Percentiles rank a stretch among this genome's conserved stretches.
Evolutionary conservation across 2,113 vertebrate genomes (phyloP).

Genomic region (Himantopus leucocephalus): DNA sequence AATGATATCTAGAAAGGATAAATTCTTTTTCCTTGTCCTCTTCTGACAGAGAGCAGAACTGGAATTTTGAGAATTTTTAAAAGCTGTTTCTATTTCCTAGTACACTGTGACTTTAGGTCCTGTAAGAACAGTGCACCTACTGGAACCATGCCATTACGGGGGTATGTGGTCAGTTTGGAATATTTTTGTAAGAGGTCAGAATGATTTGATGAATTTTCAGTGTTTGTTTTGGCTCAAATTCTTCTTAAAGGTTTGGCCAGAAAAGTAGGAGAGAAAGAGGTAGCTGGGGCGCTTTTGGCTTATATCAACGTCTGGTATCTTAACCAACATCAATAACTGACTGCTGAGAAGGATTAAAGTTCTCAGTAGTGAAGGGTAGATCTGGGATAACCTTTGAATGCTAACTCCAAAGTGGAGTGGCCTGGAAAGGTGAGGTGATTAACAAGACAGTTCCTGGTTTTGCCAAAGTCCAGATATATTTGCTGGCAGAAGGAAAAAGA

Average conservation of each 20-base stretch:
- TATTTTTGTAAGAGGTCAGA: not conserved
- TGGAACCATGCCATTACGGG: not conserved
- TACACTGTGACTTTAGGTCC: not conserved
- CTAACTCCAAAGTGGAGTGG: not conserved
- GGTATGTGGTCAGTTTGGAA: not conserved
- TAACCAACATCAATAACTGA: not conserved
- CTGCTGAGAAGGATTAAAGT: not conserved
- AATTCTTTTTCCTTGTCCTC: not conserved
- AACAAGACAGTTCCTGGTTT: not conserved
- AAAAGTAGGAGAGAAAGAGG: not conserved
- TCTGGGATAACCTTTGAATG: not conserved
- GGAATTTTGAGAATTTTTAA: not conserved
- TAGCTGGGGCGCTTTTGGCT: not conserved
- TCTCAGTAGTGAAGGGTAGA: not conserved
- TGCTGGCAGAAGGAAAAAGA: not conserved
- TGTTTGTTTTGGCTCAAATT: not conserved
- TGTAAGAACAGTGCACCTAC: not conserved
- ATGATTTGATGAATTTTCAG: not conserved
- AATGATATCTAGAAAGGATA: not conserved
- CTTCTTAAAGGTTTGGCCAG: not conserved
- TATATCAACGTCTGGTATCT: not conserved
- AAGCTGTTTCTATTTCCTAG: not conserved
- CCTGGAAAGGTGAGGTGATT: not conserved
- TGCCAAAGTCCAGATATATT: not conserved
- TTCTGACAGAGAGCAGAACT: not conserved